Evolutionary conservation across 2,113 vertebrate genomes (phyloP).

Genomic region (Ceyx margarethae): DNA sequence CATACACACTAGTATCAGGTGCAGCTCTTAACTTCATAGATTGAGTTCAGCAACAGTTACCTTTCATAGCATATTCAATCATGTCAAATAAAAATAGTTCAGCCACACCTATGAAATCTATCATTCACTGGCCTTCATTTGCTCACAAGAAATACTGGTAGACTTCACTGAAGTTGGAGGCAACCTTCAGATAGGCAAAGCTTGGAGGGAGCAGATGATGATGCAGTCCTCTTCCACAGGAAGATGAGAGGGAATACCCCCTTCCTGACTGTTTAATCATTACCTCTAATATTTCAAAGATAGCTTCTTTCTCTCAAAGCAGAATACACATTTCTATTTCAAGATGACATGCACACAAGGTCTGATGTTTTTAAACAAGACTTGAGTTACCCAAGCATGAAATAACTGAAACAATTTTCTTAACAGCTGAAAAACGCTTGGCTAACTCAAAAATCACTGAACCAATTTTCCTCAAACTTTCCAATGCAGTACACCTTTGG

Average conservation of each 20-base stretch:
- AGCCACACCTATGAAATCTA: neutral
- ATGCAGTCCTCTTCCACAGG: neutral
- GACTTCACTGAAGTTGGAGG: neutral
- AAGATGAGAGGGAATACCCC: neutral
- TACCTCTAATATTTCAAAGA: neutral
- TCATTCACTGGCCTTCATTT: neutral
- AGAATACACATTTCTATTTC: conserved; percentile 28
- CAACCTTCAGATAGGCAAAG: neutral
- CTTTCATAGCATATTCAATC: neutral
- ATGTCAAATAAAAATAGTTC: neutral
- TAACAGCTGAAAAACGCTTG: conserved; percentile 70
- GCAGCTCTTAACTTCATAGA: neutral
- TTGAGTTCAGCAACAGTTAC: neutral
- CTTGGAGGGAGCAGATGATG: neutral
- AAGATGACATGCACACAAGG: neutral
- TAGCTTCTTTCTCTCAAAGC: neutral
- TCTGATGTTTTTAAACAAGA: conserved; percentile 64
- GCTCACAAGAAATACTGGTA: neutral
- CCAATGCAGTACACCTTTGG: conserved; percentile 36
- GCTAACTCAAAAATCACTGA: conserved; percentile 65
- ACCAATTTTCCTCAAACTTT: conserved; percentile 63
- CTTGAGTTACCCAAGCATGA: neutral
- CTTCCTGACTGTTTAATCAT: neutral
- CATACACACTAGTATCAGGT: too few species aligned
- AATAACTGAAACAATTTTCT: conserved; percentile 69